Evolutionary conservation across 2,113 vertebrate species (phyloP), one percentile per base, ranked within the genome.

Genomic region (Cettia cetti): DNA sequence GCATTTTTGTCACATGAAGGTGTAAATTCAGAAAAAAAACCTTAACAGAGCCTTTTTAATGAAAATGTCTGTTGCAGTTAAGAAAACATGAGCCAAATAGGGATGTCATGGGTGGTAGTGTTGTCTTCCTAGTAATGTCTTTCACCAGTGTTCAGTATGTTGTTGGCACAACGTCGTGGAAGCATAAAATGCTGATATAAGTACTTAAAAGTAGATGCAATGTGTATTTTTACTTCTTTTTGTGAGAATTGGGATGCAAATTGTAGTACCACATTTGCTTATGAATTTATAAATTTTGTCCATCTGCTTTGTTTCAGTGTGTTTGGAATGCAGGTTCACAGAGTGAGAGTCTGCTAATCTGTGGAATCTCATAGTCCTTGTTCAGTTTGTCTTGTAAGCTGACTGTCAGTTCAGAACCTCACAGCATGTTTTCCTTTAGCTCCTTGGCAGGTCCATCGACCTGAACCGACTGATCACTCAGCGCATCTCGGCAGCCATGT

Each of bases 381-480:
- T 30, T 11, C 23, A 77, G 39, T 37, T 81, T 70, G 68, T 80
- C 59, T 59, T 4, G 5, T 69, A 45, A 27, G 33, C 47, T 37
- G 54, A 5, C 15, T 65, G 66, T 21, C 44, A 27, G 42, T 71
- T 88, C 52, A 15, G 3, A 89, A 14, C 10, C 82, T 94, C 45
- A 53, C 3, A 1, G 24, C 15, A 1, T 49, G 56, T 92, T 90
- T 82, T 91, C 47, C 89, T 76, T 60, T 68, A 99, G 99, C 98
- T 99, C 53, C 97, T 99, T 16, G 98, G 99, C 8, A 98, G 99
- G 57, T 99, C 99, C 7, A 98, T 99, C 47, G 99, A 99, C 95
- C 97, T 99, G 85, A 99, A 99, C 79, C 98, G 98, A 1, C 96
- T 99, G 77, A 99, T 99, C 78, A 99, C 99, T 2, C 99, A 99